Conservation (phyloP, 2,888 invertebrate genomes). For the Barypeithes pellucidus region DNA sequence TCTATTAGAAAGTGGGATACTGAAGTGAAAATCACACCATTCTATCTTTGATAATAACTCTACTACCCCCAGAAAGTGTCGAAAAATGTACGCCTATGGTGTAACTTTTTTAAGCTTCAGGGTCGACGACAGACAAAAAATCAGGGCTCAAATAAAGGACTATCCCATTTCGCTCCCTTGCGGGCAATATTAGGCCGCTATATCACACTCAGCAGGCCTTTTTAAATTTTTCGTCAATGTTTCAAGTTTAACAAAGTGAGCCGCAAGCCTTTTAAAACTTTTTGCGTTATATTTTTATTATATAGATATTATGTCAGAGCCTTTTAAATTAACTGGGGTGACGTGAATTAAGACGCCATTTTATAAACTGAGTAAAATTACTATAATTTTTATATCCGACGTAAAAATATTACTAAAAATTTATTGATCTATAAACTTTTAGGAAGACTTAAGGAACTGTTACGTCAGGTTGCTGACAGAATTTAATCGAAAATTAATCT, state of each 20-base stretch:
- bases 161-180: constrained; percentile 32
- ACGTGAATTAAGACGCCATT: constrained; percentile 15
- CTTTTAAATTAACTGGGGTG: constrained; percentile 23
- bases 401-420: background rate
- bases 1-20: no score
- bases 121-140: constrained; percentile 18
- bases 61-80: no score
- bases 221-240: constrained; percentile 50
- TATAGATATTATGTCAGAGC: constrained; percentile 24
- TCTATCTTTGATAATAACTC: no score
- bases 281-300: constrained; percentile 36
- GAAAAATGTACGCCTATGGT: constrained; percentile 9
- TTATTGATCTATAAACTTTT: background rate
- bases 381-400: background rate
- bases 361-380: constrained; percentile 25
- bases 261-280: constrained; percentile 29
- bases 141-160: constrained; percentile 27
- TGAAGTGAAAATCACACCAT: no score
- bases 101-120: constrained; percentile 4
- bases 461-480: no score
- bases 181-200: constrained; percentile 47
- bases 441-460: no score
- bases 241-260: constrained; percentile 45
- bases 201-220: constrained; percentile 44
- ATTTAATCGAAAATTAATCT: no score